Evolutionary conservation across 2,888 invertebrate genomes (phyloP).

Genomic region (Caenorhabditis panamensis): DNA sequence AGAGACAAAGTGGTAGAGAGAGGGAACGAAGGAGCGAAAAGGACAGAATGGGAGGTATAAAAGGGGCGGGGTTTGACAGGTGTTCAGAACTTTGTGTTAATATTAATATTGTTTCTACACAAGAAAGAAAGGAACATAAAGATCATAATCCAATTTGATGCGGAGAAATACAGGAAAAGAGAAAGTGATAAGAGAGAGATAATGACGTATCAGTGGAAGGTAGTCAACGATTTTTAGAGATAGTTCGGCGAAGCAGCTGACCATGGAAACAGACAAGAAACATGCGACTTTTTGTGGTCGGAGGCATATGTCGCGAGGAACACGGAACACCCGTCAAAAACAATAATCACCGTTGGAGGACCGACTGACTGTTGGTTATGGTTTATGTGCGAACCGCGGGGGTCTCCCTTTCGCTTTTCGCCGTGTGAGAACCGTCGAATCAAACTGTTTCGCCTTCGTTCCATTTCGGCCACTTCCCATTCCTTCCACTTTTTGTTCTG

Average conservation of each 20-base stretch:
- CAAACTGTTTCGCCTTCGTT: background rate
- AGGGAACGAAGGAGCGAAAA: too few species aligned
- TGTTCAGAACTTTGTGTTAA: too few species aligned
- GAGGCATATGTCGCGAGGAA: too few species aligned
- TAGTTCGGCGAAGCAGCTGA: background rate
- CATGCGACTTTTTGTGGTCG: background rate
- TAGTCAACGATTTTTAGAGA: background rate
- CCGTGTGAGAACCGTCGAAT: background rate
- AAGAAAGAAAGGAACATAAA: too few species aligned
- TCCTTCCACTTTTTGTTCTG: background rate
- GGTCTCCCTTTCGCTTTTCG: background rate
- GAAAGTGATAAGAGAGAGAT: too few species aligned
- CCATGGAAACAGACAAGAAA: constrained; percentile 1
- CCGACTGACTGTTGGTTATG: background rate
- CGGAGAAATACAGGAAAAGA: too few species aligned
- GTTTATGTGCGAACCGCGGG: background rate
- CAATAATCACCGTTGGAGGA: background rate
- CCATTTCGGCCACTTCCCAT: too few species aligned
- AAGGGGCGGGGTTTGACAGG: too few species aligned
- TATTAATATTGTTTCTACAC: too few species aligned
- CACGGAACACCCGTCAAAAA: background rate
- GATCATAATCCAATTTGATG: too few species aligned
- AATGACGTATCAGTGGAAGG: too few species aligned
- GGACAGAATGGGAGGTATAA: too few species aligned
- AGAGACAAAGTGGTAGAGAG: background rate